Evolutionary conservation across 2,113 vertebrate genomes (phyloP).

Genomic region (human (Homo sapiens)): DNA sequence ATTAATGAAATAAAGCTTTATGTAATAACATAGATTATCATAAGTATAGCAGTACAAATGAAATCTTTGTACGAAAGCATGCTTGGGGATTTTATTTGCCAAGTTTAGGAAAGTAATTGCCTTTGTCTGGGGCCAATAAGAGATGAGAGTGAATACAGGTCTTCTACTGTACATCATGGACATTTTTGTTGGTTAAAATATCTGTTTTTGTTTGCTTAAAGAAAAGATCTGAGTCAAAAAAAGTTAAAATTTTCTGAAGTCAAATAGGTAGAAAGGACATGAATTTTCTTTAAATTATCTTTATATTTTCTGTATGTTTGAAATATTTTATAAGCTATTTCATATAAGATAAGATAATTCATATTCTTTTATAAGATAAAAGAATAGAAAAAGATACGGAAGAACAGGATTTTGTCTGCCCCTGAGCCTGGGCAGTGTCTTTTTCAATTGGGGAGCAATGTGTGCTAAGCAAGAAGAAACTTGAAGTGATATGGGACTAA

Average conservation of each 20-base stretch:
- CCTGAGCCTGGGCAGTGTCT: not conserved
- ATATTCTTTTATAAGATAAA: not conserved
- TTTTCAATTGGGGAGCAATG: not conserved
- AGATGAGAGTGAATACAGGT: not conserved
- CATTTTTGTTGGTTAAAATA: not conserved
- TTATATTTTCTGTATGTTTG: not conserved
- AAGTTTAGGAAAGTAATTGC: not conserved
- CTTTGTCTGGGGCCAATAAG: not conserved
- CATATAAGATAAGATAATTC: no score
- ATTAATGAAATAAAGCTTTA: not conserved
- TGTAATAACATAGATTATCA: not conserved
- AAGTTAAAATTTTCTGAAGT: not conserved
- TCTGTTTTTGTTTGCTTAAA: not conserved
- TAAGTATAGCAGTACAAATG: not conserved
- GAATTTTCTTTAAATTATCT: not conserved
- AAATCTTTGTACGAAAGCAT: not conserved
- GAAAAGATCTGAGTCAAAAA: not conserved
- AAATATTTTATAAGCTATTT: not conserved
- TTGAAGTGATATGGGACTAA: not conserved
- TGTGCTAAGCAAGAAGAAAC: not conserved
- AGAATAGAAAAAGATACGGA: not conserved
- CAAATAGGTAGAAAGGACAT: not conserved
- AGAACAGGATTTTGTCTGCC: not conserved
- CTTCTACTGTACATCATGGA: not conserved
- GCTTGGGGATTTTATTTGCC: not conserved